Evolutionary conservation across 2,888 invertebrate genomes (phyloP), one percentile per base, ranked within the genome.

Genomic region (Mesopsocus fuscifrons): DNA sequence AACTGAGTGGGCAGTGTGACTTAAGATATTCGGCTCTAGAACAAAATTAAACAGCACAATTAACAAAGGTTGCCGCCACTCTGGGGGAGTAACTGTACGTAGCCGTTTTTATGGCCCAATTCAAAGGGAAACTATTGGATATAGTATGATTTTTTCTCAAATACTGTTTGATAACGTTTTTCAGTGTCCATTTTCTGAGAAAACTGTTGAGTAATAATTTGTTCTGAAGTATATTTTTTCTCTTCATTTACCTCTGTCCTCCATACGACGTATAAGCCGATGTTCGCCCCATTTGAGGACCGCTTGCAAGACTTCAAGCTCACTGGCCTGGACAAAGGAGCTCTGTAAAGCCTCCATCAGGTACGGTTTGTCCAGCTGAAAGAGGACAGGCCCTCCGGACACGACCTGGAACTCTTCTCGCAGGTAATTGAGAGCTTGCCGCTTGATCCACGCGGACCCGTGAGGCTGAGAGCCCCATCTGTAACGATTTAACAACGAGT

Each of bases 1-100:
- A 46, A 85, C 87, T 30, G 85, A 83, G 63, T 89, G 89, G n/a
- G 88, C 84, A 6, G 91, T 91, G 60, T 89, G 85, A 60, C 82
- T 85, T 49, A 89, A 70, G 43, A 89, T 64, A 65, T 88, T 89
- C 20, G 91, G 91, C 57, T 92, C 91, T 76, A 63, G 15, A 8
- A 21, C 38, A n/a, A 41, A 43, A 23, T 34, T 34, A n/a, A 47
- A n/a, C n/a, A n/a, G n/a, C n/a, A n/a, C n/a, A n/a, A n/a, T n/a
- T n/a, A n/a, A n/a, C n/a, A n/a, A n/a, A n/a, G n/a, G n/a, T n/a
- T n/a, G n/a, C n/a, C n/a, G n/a, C n/a, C n/a, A n/a, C n/a, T n/a
- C n/a, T n/a, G n/a, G n/a, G n/a, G n/a, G n/a, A n/a, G n/a, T n/a
- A n/a, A n/a, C n/a, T n/a, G n/a, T n/a, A n/a, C n/a, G n/a, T n/a